These are phyloP conservation scores for Monopterus albus DNA, from an alignment of 2,113 vertebrate genomes.

Conservation along the genomic window DNA sequence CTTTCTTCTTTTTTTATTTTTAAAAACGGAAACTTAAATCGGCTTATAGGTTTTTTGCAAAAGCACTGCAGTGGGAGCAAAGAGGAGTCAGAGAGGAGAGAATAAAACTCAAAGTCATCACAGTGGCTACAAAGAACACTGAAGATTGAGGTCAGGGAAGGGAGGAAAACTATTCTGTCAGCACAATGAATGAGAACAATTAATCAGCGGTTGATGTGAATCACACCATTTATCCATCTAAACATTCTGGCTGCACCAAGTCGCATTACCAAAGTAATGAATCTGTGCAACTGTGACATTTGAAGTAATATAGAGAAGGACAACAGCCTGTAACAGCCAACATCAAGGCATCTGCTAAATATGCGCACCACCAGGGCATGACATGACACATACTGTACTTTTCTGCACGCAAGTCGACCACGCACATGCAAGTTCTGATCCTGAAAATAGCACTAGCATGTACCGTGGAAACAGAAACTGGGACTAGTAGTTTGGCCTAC, in stretches of 20 bases:
- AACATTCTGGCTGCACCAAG: slow-evolving; percentile 74
- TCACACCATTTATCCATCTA: slow-evolving; percentile 73
- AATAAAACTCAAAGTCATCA: slow-evolving; percentile 78
- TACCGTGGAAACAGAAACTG: slow-evolving; percentile 50
- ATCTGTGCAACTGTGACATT: slow-evolving; percentile 63
- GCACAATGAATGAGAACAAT: slow-evolving; percentile 80
- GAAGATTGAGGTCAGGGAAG: slow-evolving; percentile 80
- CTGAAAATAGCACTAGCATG: slow-evolving; percentile 57
- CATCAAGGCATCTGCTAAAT: slow-evolving; percentile 44
- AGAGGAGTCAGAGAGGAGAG: slow-evolving; percentile 65
- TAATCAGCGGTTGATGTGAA: slow-evolving; percentile 81
- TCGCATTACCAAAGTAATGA: slow-evolving; percentile 62
- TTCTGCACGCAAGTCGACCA: slow-evolving; percentile 51
- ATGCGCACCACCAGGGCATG: slow-evolving; percentile 40
- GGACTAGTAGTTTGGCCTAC: slow-evolving; percentile 48
- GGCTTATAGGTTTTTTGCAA: slow-evolving; percentile 79
- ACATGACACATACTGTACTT: slow-evolving; percentile 36
- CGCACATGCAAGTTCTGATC: slow-evolving; percentile 36
- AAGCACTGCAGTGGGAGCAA: slow-evolving; percentile 71
- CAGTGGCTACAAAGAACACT: slow-evolving; percentile 76
- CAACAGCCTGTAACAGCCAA: slow-evolving; percentile 41
- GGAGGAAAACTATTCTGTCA: slow-evolving; percentile 65
- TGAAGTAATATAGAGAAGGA: slow-evolving; percentile 47
- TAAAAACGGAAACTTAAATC: slow-evolving; percentile 80
- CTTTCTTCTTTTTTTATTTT: slow-evolving; percentile 58